These are phyloP conservation scores for Poecilus cupreus DNA, from an alignment of 2,888 invertebrate species.

Conservation along the genomic window DNA sequence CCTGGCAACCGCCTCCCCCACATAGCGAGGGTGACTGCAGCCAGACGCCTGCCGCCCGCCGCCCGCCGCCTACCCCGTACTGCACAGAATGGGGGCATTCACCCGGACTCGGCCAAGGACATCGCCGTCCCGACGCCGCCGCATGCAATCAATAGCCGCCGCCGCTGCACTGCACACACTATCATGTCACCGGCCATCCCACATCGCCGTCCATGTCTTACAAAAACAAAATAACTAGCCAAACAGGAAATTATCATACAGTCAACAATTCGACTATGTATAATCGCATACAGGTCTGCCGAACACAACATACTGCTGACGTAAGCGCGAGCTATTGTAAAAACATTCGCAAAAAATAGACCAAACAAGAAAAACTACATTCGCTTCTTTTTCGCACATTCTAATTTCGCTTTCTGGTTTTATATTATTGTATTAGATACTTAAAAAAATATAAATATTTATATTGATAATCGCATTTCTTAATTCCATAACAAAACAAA, in stretches of 20 bases:
- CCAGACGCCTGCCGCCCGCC: conserved; percentile 5
- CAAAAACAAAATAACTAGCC: conserved; percentile 3
- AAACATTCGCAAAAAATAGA: conserved; percentile 11
- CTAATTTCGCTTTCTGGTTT: not conserved
- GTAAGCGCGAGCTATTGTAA: conserved; percentile 21
- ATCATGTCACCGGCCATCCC: not conserved
- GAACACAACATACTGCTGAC: conserved; percentile 5
- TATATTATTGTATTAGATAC: too few species aligned
- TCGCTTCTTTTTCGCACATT: not conserved
- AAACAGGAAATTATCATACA: conserved; percentile 21
- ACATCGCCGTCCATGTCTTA: not conserved
- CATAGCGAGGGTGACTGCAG: conserved; percentile 39
- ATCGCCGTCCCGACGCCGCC: conserved; percentile 58
- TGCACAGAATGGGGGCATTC: conserved; percentile 68
- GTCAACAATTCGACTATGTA: not conserved
- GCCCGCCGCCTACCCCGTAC: not conserved
- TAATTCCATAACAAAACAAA: too few species aligned
- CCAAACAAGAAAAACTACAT: not conserved
- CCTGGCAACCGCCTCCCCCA: conserved; percentile 57
- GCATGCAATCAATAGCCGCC: conserved; percentile 41
- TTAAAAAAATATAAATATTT: not conserved
- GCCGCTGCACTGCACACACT: conserved; percentile 42
- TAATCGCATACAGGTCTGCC: not conserved
- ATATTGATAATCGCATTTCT: too few species aligned
- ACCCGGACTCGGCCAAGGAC: conserved; percentile 73